phyloP scores from a whole-genome alignment of 64 coral and sea anemone genomes.

The Montipora sp. region DNA sequence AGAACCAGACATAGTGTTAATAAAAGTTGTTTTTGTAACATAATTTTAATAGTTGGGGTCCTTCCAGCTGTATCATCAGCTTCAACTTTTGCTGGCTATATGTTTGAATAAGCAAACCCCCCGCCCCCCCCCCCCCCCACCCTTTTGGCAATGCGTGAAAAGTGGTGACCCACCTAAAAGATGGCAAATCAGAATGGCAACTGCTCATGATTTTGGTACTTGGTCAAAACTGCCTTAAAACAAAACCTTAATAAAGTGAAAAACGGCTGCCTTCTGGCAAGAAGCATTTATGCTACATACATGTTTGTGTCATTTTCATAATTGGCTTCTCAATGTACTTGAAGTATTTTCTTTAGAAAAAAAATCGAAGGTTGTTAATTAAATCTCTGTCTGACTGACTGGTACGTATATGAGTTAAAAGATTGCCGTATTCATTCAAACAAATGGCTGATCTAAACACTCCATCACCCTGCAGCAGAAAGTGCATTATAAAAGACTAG shows the following conservation, averaged over 20 bases:
- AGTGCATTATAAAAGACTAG: neutral
- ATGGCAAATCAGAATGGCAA: neutral
- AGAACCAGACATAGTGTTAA: no score
- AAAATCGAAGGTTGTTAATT: neutral
- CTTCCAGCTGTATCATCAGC: no score
- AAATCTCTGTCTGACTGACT: neutral
- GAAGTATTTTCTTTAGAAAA: neutral
- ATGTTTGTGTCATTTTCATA: neutral
- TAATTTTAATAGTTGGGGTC: no score
- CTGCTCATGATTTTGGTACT: neutral
- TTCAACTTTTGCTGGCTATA: no score
- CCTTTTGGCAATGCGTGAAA: no score
- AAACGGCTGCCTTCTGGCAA: neutral
- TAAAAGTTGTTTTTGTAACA: no score
- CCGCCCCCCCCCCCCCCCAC: no score
- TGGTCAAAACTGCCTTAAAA: neutral
- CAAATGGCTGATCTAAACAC: neutral
- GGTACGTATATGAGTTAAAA: neutral
- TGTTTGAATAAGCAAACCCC: no score
- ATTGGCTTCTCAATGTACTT: neutral
- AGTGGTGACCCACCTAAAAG: neutral
- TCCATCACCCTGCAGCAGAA: neutral
- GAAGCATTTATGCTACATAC: neutral
- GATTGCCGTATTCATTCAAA: neutral
- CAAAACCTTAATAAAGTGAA: slow-evolving; percentile 4